phyloP scores from a whole-genome alignment of 2,888 invertebrate genomes.

The Nebria salina region DNA sequence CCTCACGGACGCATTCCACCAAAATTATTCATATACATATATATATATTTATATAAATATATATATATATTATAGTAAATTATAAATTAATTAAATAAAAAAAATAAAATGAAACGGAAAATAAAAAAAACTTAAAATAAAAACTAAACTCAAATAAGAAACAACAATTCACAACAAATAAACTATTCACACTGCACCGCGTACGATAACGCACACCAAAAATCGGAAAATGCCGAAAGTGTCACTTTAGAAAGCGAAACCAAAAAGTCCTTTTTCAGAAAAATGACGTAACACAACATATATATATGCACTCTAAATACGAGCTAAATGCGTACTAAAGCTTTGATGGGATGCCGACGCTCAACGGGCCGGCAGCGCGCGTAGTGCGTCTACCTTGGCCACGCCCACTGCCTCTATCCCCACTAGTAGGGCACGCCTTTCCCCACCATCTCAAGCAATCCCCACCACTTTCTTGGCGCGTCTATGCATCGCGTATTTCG shows the following conservation, averaged over 20 bases:
- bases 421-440: slow-evolving; percentile 54
- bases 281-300: slow-evolving; percentile 65
- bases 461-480: slow-evolving; percentile 54
- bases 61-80: not conserved
- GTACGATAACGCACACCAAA: slow-evolving; percentile 48
- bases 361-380: slow-evolving; percentile 63
- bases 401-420: slow-evolving; percentile 51
- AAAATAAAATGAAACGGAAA: slow-evolving; percentile 49
- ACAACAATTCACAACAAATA: slow-evolving; percentile 39
- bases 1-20: slow-evolving; percentile 1
- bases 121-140: slow-evolving; percentile 50
- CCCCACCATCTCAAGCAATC: slow-evolving; percentile 52
- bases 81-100: slow-evolving; percentile 12
- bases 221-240: slow-evolving; percentile 60
- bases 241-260: slow-evolving; percentile 63
- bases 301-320: slow-evolving; percentile 62
- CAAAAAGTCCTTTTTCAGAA: slow-evolving; percentile 62
- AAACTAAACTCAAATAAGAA: slow-evolving; percentile 52
- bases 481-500: slow-evolving; percentile 57
- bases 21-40: not conserved
- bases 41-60: not conserved
- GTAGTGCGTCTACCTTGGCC: slow-evolving; percentile 58
- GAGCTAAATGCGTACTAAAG: slow-evolving; percentile 64
- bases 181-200: slow-evolving; percentile 41
- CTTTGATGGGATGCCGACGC: slow-evolving; percentile 59